These are phyloP conservation scores for Cnemophilus loriae DNA, from an alignment of 2,113 vertebrate species.

Conservation along the genomic window DNA sequence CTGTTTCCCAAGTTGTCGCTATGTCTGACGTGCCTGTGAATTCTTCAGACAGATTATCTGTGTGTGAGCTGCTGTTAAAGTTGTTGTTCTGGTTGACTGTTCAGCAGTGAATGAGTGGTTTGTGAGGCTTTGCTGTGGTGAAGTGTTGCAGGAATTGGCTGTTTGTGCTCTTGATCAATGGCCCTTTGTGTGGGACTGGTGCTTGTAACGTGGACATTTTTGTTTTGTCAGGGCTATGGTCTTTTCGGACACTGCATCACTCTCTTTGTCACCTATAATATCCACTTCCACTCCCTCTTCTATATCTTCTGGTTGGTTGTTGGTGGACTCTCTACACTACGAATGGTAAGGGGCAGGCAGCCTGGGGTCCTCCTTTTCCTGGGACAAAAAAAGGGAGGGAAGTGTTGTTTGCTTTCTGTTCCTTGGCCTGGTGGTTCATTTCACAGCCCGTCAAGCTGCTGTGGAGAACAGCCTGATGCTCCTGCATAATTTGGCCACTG, in stretches of 20 bases:
- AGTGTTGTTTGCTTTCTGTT: neutral
- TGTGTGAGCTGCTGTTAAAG: neutral
- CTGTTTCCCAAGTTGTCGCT: neutral
- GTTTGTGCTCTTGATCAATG: neutral
- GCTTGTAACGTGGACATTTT: neutral
- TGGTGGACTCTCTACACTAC: constrained; percentile 90
- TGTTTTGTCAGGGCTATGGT: constrained; percentile 86
- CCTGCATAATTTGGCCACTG: neutral
- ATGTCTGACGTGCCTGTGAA: neutral
- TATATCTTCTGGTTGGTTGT: constrained; percentile 91
- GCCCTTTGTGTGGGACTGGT: neutral
- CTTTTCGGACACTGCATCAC: constrained; percentile 95
- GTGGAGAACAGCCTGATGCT: neutral
- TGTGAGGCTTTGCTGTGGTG: neutral
- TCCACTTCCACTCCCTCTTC: constrained; percentile 97
- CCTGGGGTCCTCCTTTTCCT: neutral
- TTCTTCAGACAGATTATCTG: neutral
- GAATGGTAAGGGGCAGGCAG: constrained; percentile 82
- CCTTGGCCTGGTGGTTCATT: neutral
- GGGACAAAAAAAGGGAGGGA: neutral
- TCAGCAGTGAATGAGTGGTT: neutral
- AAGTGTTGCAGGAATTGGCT: neutral
- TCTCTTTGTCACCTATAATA: constrained; percentile 92
- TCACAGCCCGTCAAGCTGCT: neutral
- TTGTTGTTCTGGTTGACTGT: neutral